These are phyloP conservation scores for Vireo griseus DNA, from an alignment of 2,797 vertebrate species.

Conservation along the genomic window DNA sequence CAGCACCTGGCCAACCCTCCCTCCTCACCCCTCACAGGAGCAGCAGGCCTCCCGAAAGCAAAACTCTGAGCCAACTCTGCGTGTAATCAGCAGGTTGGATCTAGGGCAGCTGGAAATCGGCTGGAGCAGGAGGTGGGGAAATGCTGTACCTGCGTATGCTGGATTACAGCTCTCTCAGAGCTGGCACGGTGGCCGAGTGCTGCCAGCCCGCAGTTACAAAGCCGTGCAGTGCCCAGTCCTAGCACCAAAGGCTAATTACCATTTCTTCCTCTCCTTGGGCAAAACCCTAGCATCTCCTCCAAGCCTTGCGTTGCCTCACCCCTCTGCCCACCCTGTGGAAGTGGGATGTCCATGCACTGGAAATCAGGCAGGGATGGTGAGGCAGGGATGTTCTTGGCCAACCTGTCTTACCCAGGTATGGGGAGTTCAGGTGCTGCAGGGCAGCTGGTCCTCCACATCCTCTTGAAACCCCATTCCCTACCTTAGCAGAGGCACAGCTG, in stretches of 20 bases:
- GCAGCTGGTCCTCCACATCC: rapidly evolving
- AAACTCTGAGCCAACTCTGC: not conserved
- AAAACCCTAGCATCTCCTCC: not conserved
- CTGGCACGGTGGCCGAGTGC: not conserved
- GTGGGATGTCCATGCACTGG: rapidly evolving
- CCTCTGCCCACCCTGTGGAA: not conserved
- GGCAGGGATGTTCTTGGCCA: not conserved
- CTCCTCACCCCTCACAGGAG: not conserved
- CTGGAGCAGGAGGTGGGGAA: not conserved
- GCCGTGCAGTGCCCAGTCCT: rapidly evolving
- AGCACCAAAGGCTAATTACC: not conserved
- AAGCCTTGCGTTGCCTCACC: rapidly evolving
- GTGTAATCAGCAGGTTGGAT: constrained; percentile 54
- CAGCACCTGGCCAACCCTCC: not conserved
- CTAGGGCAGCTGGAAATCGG: constrained; percentile 46
- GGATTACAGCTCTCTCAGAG: not conserved
- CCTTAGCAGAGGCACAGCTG: not conserved
- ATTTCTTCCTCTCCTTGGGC: constrained; percentile 8
- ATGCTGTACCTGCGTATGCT: rapidly evolving
- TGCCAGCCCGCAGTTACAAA: not conserved
- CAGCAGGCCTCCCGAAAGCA: not conserved
- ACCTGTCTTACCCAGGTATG: not conserved
- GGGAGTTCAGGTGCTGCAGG: not conserved
- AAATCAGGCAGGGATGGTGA: not conserved
- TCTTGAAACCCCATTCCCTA: not conserved